These are phyloP conservation scores for Wiebesia pumilae DNA, from an alignment of 1,140 invertebrate genomes.

Conservation along the genomic window DNA sequence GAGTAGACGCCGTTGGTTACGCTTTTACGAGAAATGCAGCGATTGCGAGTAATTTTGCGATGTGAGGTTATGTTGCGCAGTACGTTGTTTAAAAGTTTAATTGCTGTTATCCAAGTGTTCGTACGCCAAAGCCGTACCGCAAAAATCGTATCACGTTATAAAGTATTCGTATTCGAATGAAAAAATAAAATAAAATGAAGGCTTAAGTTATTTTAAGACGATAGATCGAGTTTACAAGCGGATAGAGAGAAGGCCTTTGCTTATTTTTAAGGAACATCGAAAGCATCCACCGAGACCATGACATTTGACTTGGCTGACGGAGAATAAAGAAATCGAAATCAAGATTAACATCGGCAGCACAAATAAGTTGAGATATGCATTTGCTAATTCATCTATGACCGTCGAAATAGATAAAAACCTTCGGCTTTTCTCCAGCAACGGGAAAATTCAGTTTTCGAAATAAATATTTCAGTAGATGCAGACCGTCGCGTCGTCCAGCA, in stretches of 20 bases:
- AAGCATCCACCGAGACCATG: background rate
- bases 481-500: background rate
- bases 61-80: constrained; percentile 27
- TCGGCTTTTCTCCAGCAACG: background rate
- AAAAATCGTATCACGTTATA: background rate
- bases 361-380: background rate
- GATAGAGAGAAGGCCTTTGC: too few relatives aligned
- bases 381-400: background rate
- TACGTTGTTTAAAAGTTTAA: constrained; percentile 19
- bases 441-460: background rate
- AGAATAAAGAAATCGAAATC: background rate
- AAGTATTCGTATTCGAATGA: too few relatives aligned
- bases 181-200: too few relatives aligned
- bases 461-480: background rate
- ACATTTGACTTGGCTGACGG: background rate
- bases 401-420: background rate
- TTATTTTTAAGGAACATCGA: too few relatives aligned
- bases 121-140: background rate
- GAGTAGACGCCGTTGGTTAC: background rate
- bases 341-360: background rate
- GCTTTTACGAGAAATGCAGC: too few relatives aligned
- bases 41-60: background rate
- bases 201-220: too few relatives aligned
- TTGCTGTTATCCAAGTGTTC: constrained; percentile 10
- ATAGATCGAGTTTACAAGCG: too few relatives aligned